Base-by-base conservation (phyloP, 2,888 invertebrate species). In the Ptychoptera albimana region DNA sequence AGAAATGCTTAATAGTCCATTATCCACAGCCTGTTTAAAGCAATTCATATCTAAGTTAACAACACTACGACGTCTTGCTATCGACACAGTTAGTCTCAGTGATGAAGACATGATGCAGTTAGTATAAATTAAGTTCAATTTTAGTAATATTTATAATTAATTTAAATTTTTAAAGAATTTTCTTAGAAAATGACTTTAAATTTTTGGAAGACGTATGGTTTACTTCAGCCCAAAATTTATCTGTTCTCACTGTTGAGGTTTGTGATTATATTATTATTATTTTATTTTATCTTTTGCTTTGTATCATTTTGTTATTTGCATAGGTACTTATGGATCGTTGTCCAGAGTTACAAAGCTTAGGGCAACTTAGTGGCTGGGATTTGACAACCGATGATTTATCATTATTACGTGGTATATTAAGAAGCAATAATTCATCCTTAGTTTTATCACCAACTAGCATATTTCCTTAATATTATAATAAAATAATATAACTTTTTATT, bases 141-240 rank as follows among this genome's bases (percentile, higher is more conserved):
- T 9, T 7, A 7, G 9, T 32, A 32, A n/a, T 7, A 8, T 11
- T 32, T 8, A 32, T 7, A 7, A 11, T 8, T 32, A 32, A 32
- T 11, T 7, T 3, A 8, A 32, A 7, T 32, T 4, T n/a, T 5
- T 5, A 23, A 23, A 76, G 79, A 55, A 69, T 81, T 57, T 69
- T 79, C 50, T 73, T 74, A 13, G 74, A 78, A 42, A 69, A 75
- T 57, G 73, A 75, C 51, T 77, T 81, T 54, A 64, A 69, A 31
- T 61, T 70, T 47, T 63, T 81, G 37, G 79, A 80, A 64, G 74
- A 76, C 46, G 64, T 81, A 45, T 79, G 79, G 77, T 76, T 81
- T 51, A 77, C 79, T 2, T 70, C 74, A 54, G 80, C 80, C 0
- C 74, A 75, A 8, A 73, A 74, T 41, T 63, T 81, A 29, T 76